These are phyloP conservation scores for Circaetus gallicus DNA, from an alignment of 2,113 vertebrate species.

Conservation along the genomic window DNA sequence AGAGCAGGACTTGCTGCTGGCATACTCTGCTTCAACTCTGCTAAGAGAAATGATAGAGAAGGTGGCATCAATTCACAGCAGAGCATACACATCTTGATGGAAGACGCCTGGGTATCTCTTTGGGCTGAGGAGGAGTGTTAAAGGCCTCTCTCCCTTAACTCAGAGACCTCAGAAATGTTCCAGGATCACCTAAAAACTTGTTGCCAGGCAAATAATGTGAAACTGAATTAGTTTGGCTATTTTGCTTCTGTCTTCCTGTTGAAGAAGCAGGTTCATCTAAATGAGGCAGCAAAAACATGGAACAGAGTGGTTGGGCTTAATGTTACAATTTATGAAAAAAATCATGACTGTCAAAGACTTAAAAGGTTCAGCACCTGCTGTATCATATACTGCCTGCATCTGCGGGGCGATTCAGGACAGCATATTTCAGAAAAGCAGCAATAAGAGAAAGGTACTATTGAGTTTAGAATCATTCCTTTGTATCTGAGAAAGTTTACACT, in stretches of 20 bases:
- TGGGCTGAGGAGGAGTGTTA: not conserved
- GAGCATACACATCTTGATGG: not conserved
- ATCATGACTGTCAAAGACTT: not conserved
- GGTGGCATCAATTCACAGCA: not conserved
- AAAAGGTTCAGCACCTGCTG: constrained; percentile 12
- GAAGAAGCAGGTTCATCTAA: not conserved
- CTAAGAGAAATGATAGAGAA: not conserved
- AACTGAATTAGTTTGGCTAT: not conserved
- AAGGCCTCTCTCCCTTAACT: not conserved
- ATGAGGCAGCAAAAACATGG: not conserved
- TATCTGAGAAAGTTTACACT: not conserved
- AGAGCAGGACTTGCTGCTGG: not conserved
- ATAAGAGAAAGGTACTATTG: not conserved
- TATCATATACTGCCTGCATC: not conserved
- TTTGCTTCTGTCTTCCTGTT: not conserved
- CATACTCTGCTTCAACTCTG: not conserved
- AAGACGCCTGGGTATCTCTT: not conserved
- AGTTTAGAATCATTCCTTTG: not conserved
- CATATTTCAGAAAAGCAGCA: not conserved
- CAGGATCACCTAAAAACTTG: not conserved
- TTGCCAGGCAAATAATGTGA: not conserved
- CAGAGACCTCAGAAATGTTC: not conserved
- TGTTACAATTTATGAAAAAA: constrained; percentile 5
- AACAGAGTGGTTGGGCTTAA: not conserved
- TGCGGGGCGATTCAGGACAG: not conserved